A percentile compares a stretch with the other conserved stretches of the same genome.
These are phyloP conservation scores for Styela clava DNA, from an alignment of 23 tunicate species.

Conservation along the genomic window DNA sequence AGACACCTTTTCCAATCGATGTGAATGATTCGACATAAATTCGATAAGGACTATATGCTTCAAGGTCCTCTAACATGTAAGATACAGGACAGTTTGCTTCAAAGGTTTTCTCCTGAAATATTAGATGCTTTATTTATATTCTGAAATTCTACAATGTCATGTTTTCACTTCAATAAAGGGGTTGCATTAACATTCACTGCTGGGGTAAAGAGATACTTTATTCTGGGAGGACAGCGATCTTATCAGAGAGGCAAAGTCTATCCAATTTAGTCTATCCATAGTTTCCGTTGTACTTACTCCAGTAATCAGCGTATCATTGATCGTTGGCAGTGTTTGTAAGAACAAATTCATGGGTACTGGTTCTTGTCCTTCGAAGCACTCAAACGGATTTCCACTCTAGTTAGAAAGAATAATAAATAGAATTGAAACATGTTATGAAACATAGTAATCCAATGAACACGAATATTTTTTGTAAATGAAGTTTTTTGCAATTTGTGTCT, in stretches of 20 bases:
- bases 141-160: too few relatives aligned
- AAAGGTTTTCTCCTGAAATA: neutral
- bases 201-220: too few relatives aligned
- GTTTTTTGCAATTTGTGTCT: too few relatives aligned
- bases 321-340: neutral
- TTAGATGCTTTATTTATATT: too few relatives aligned
- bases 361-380: neutral
- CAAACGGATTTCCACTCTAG: neutral
- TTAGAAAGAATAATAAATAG: neutral
- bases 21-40: conserved; percentile 37
- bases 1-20: conserved; percentile 30
- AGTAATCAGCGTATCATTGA: neutral
- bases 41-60: conserved; percentile 31
- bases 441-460: too few relatives aligned
- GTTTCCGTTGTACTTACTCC: too few relatives aligned
- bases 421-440: neutral
- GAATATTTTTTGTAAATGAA: too few relatives aligned
- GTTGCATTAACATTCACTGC: too few relatives aligned
- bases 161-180: too few relatives aligned
- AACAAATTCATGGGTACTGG: neutral
- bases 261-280: too few relatives aligned
- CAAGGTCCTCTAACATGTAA: conserved; percentile 8
- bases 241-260: too few relatives aligned
- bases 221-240: too few relatives aligned
- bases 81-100: conserved; percentile 3